These are phyloP conservation scores for Lycaon pictus DNA, from an alignment of 2,113 vertebrate species.

Conservation along the genomic window DNA sequence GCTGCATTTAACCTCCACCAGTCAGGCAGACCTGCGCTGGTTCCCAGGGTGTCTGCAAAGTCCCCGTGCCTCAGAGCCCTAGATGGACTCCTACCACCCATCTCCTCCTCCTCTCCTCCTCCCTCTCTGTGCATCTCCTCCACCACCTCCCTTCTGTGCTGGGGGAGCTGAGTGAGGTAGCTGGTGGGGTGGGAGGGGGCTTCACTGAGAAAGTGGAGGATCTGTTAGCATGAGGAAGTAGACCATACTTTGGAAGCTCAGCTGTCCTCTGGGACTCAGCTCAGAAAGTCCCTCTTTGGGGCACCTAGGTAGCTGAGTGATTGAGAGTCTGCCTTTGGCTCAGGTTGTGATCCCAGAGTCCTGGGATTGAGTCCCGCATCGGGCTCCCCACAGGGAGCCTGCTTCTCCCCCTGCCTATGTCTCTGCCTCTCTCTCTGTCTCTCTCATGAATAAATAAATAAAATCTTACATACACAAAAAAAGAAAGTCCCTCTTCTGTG, in stretches of 20 bases:
- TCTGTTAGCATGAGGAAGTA: fast-evolving
- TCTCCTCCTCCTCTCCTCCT: fast-evolving
- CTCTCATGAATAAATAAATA: too few species aligned
- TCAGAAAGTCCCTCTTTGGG: background rate
- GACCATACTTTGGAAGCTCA: fast-evolving
- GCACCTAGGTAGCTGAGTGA: too few species aligned
- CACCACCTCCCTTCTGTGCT: background rate
- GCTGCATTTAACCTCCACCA: constrained; percentile 36
- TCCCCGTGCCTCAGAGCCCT: background rate
- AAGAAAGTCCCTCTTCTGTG: fast-evolving
- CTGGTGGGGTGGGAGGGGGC: too few species aligned
- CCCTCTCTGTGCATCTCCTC: background rate
- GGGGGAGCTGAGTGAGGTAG: background rate
- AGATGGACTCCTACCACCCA: background rate
- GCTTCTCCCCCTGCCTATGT: too few species aligned
- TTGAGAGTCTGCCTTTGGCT: too few species aligned
- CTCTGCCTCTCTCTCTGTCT: too few species aligned
- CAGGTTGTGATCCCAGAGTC: too few species aligned
- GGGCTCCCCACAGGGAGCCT: too few species aligned
- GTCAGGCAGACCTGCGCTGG: background rate
- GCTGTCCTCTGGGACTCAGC: background rate
- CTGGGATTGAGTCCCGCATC: too few species aligned
- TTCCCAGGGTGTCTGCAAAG: background rate
- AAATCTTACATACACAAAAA: too few species aligned
- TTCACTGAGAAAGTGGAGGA: background rate